A percentile compares a stretch with the other conserved stretches of the same genome.
Conservation (phyloP, 1,140 invertebrate genomes). For the Drosophila nigromelanica region DNA sequence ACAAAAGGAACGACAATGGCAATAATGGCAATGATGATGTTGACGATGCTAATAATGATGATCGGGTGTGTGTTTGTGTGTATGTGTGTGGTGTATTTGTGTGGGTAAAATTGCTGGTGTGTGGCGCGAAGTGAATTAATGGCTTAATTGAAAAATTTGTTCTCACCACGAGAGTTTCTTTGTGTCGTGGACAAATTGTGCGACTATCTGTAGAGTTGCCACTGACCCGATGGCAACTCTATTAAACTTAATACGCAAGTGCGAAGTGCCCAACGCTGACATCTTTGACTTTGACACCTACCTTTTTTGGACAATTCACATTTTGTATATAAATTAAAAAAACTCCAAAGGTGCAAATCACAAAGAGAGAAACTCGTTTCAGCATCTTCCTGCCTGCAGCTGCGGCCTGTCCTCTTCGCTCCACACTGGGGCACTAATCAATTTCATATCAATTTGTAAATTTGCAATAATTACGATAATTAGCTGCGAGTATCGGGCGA, state of each 20-base stretch:
- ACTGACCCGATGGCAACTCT: constrained; percentile 1
- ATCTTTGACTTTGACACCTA: constrained; percentile 29
- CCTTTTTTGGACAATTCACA: constrained; percentile 19
- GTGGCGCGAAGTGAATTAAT: constrained; percentile 80
- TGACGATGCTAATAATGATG: constrained; percentile 53
- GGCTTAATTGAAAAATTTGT: constrained; percentile 83
- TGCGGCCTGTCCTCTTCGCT: constrained; percentile 24
- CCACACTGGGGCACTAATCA: constrained; percentile 75
- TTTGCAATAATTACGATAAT: constrained; percentile 84
- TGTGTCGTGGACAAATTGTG: constrained; percentile 65
- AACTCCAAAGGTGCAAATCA: constrained; percentile 14
- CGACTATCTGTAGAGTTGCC: constrained; percentile 26
- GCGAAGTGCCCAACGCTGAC: neutral
- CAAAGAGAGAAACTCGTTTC: constrained; percentile 34
- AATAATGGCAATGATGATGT: constrained; percentile 35
- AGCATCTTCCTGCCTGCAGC: constrained; percentile 10
- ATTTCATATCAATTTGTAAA: constrained; percentile 84
- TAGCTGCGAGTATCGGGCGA: constrained; percentile 75
- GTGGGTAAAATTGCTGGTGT: constrained; percentile 57
- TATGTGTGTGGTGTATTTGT: constrained; percentile 18
- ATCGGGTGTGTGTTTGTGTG: constrained; percentile 36
- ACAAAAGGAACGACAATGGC: constrained; percentile 65
- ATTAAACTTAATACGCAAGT: neutral
- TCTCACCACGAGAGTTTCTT: constrained; percentile 70
- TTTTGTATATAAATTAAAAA: neutral